Percentiles rank a stretch among this genome's conserved stretches.
Conservation (phyloP, 2,113 vertebrate genomes). For the Chaetodon auriga region DNA sequence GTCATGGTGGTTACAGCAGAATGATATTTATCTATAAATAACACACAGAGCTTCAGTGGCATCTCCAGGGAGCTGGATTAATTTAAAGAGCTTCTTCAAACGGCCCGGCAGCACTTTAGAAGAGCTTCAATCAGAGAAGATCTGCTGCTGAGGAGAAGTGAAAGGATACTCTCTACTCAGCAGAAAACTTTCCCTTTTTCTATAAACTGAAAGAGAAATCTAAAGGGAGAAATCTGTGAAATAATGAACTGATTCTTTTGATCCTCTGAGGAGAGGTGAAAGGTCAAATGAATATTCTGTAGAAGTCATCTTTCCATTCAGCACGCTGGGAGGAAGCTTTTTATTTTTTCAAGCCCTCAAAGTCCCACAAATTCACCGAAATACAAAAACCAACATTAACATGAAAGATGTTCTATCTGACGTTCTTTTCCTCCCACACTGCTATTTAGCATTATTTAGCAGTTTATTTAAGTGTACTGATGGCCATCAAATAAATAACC, state of each 20-base stretch:
- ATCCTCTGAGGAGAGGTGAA: constrained; percentile 15
- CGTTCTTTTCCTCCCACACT: not conserved
- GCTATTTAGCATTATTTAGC: not conserved
- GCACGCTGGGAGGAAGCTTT: not conserved
- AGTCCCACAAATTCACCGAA: not conserved
- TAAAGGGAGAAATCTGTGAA: constrained; percentile 14
- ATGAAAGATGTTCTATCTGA: not conserved
- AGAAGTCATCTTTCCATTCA: constrained; percentile 19
- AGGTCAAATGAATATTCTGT: not conserved
- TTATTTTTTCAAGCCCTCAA: not conserved
- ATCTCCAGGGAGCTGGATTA: constrained; percentile 36
- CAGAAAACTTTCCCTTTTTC: constrained; percentile 28
- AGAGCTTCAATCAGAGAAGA: constrained; percentile 25
- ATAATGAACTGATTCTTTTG: constrained; percentile 35
- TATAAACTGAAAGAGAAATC: constrained; percentile 20
- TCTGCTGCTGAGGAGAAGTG: constrained; percentile 2
- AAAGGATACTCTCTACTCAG: constrained; percentile 16
- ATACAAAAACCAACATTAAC: not conserved
- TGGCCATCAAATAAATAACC: constrained; percentile 17
- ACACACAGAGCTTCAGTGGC: constrained; percentile 22
- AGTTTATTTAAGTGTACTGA: not conserved
- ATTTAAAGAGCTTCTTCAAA: constrained; percentile 56
- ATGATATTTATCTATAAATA: constrained; percentile 64
- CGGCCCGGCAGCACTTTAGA: constrained; percentile 21
- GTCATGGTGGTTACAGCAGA: constrained; percentile 14